A percentile compares a stretch with the other conserved stretches of the same genome.
phyloP scores from a whole-genome alignment of 35 echinoderm and acorn worm species.

The Ophiothrix spiculata region DNA sequence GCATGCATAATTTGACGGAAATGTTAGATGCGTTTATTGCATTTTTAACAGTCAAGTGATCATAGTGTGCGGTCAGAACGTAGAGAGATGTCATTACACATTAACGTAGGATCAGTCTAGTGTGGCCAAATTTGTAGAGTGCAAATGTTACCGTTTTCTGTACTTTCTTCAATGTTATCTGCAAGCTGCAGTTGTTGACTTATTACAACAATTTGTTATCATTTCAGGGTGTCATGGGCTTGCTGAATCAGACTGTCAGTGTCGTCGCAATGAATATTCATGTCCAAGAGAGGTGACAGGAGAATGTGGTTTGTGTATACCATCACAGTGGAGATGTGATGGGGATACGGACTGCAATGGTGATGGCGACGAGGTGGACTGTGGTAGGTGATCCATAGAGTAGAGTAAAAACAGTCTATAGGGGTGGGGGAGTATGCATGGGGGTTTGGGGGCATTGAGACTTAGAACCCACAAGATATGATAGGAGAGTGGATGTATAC shows the following conservation, averaged over 20 bases:
- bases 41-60: too few species aligned
- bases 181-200: too few species aligned
- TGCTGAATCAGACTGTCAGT: conserved; percentile 30
- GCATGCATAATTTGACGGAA: too few species aligned
- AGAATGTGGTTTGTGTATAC: conserved; percentile 65
- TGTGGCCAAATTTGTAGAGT: too few species aligned
- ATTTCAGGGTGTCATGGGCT: not conserved
- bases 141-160: too few species aligned
- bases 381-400: conserved; percentile 84
- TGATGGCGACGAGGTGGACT: conserved; percentile 68
- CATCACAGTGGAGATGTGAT: conserved; percentile 80
- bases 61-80: too few species aligned
- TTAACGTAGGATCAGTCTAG: too few species aligned
- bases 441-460: conserved; percentile 33
- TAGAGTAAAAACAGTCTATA: too few species aligned
- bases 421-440: conserved; percentile 14
- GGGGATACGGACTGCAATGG: conserved; percentile 76
- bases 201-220: too few species aligned
- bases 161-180: too few species aligned
- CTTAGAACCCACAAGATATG: conserved; percentile 30
- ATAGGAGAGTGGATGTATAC: conserved; percentile 69
- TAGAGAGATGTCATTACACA: too few species aligned
- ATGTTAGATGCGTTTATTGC: too few species aligned
- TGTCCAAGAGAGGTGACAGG: conserved; percentile 38
- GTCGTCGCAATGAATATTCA: conserved; percentile 39